Evolutionary conservation across 2,113 vertebrate genomes (phyloP), one percentile per base, ranked within the genome.

Genomic region (Oophaga pumilio): DNA sequence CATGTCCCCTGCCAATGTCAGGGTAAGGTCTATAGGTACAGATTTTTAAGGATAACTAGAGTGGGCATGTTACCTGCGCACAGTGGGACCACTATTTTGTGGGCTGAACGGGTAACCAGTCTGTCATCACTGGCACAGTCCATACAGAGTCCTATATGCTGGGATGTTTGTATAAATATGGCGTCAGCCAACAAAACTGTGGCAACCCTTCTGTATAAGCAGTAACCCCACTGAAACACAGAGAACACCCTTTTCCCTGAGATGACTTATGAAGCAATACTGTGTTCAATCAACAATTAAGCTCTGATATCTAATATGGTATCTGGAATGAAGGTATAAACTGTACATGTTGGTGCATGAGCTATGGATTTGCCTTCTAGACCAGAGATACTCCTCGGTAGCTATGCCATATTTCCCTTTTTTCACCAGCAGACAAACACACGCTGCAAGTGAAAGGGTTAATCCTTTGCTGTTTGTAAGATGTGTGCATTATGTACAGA

Each of bases 1-100:
- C n/a, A 74, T 88, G 59, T 76, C 73, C 71, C 87, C 81, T 66
- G 87, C 60, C 18, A 50, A 15, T 83, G 86, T 49, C 80, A 88
- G 87, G 87, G 80, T 22, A 60, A 76, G 81, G 71, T 77, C 80
- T 77, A 62, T 53, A 18, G 80, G 60, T 84, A 57, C 43, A 62
- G 62, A 83, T 83, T 52, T 20, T 56, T 81, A 15, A 82, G 71
- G 49, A 68, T 68, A 59, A 76, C 50, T 88, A 64, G 4, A 82
- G 43, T 66, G 80, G 8, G 33, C 43, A 13, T 80, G 77, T 80
- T 50, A 17, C 49, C 17, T 68, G 8, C 43, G 52, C 80, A 82
- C 6, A 62, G 24, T 28, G 77, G 56, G 5, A 10, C 18, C 28
- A 8, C 17, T n/a, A 9, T 20, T 53, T 24, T 53, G 49, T 56